Evolutionary conservation across 2,888 invertebrate genomes (phyloP).

Genomic region (Nephrotoma flavescens): DNA sequence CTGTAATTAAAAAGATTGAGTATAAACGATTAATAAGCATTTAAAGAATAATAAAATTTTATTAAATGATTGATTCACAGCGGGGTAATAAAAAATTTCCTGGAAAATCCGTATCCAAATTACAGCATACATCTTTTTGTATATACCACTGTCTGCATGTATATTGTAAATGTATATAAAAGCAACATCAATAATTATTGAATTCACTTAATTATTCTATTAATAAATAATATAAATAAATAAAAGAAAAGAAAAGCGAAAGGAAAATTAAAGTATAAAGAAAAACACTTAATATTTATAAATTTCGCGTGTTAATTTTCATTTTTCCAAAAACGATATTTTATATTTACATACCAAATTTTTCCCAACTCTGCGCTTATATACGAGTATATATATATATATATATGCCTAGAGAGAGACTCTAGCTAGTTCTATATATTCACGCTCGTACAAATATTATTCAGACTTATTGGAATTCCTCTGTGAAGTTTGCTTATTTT

Average conservation of each 20-base stretch:
- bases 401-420: not conserved
- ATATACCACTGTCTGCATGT: not conserved
- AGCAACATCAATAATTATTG: not conserved
- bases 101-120: not conserved
- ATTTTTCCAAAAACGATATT: not conserved
- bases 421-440: not conserved
- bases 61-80: not conserved
- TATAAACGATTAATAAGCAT: not conserved
- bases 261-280: not conserved
- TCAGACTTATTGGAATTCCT: not conserved
- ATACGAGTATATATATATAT: not conserved
- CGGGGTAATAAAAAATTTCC: not conserved
- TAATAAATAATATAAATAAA: not conserved
- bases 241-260: not conserved
- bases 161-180: not conserved
- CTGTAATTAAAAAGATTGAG: not conserved
- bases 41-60: not conserved
- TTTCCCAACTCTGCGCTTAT: not conserved
- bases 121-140: not conserved
- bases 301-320: not conserved
- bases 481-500: not conserved
- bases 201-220: not conserved
- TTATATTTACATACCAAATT: not conserved
- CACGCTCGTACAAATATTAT: not conserved
- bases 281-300: not conserved